A percentile compares a stretch with the other conserved stretches of the same genome.
phyloP scores from a whole-genome alignment of 2,797 vertebrate species.

The Dromococcyx pavoninus region DNA sequence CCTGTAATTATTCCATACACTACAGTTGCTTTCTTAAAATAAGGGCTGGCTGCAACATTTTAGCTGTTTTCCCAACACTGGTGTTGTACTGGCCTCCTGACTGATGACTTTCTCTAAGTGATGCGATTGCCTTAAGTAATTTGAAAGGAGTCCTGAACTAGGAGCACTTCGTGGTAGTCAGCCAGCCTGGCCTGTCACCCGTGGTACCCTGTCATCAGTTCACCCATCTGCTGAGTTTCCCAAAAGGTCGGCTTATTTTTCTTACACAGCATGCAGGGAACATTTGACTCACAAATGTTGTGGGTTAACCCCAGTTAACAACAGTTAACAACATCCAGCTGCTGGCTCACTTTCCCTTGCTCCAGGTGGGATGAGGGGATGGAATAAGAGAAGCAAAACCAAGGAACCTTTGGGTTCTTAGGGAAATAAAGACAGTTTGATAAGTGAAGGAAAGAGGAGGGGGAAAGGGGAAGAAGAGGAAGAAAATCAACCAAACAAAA shows the following conservation, averaged over 20 bases:
- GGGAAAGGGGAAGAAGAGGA: not conserved
- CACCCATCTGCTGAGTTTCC: not conserved
- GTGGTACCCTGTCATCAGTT: not conserved
- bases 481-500: not conserved
- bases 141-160: not conserved
- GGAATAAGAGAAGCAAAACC: not conserved
- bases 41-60: not conserved
- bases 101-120: not conserved
- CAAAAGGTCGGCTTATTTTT: not conserved
- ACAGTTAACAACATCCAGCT: not conserved
- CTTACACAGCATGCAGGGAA: not conserved
- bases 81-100: not conserved
- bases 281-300: not conserved
- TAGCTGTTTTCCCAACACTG: not conserved
- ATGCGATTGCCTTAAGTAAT: not conserved
- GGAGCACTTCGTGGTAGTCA: not conserved
- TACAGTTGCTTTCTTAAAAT: not conserved
- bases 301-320: not conserved
- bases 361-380: not conserved
- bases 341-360: not conserved
- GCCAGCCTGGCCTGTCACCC: not conserved
- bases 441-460: not conserved
- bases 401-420: not conserved
- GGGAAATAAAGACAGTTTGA: not conserved
- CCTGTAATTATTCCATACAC: not conserved